A percentile compares a stretch with the other conserved stretches of the same genome.
Evolutionary conservation across 2,797 vertebrate genomes (phyloP).

Genomic region (Gymnothorax reevesii): DNA sequence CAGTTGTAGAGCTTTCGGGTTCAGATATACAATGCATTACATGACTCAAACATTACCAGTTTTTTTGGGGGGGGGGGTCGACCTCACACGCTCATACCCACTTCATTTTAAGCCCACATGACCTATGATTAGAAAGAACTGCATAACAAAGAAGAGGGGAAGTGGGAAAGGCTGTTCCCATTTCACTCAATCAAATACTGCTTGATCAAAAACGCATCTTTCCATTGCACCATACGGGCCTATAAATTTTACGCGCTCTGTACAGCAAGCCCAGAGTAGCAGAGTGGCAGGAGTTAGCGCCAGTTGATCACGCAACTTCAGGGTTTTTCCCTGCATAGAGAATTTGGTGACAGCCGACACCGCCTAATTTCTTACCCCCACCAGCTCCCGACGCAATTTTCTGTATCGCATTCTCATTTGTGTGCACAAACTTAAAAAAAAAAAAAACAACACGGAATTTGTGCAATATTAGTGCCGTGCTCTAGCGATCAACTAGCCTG

Average conservation of each 20-base stretch:
- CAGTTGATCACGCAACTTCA: no score
- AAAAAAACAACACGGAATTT: no score
- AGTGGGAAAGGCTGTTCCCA: neutral
- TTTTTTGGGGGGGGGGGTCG: no score
- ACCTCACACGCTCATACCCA: neutral
- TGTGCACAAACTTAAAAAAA: no score
- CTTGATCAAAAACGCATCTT: neutral
- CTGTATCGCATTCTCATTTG: no score
- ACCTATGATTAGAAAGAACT: neutral
- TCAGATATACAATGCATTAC: neutral
- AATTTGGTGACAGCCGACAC: no score
- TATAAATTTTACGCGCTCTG: neutral
- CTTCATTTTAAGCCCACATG: neutral
- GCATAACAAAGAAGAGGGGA: neutral
- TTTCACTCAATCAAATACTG: neutral
- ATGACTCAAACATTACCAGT: neutral
- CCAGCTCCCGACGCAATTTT: no score
- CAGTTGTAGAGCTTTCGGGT: neutral
- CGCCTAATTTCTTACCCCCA: neutral
- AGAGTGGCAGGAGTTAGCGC: no score
- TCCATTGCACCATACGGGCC: neutral
- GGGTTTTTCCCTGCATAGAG: no score
- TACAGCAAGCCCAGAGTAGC: neutral
- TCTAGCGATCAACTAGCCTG: no score
- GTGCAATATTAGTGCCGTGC: no score